Evolutionary conservation across 2,888 invertebrate species (phyloP).

Genomic region (Miltochrista miniata): DNA sequence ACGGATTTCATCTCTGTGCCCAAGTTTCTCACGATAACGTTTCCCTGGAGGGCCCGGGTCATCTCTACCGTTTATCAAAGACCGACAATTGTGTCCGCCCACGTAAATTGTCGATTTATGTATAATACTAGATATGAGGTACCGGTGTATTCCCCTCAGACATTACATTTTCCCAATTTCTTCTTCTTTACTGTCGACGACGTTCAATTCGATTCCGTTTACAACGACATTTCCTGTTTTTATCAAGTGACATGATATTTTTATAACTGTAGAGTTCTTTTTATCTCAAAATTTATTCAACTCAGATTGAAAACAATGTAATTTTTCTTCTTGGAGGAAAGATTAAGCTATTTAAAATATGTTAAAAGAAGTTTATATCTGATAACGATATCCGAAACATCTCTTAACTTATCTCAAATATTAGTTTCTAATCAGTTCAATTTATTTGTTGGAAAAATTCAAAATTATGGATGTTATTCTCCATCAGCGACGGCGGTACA

Average conservation of each 20-base stretch:
- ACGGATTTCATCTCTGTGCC: conserved; percentile 23
- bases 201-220: background rate
- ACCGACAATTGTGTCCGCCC: conserved; percentile 60
- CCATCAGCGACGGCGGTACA: no score
- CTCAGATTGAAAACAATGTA: no score
- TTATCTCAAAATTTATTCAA: background rate
- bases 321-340: no score
- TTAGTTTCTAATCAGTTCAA: no score
- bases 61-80: conserved; percentile 54
- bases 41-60: conserved; percentile 43
- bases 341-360: no score
- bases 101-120: conserved; percentile 63
- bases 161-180: conserved; percentile 37
- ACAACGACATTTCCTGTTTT: conserved; percentile 8
- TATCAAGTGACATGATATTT: conserved; percentile 1
- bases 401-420: no score
- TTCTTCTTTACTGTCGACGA: conserved; percentile 30
- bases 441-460: no score
- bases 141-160: conserved; percentile 42
- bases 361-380: no score
- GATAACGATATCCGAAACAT: no score
- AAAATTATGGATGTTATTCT: no score
- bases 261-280: background rate
- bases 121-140: conserved; percentile 47
- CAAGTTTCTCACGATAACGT: conserved; percentile 50